Evolutionary conservation across 2,797 vertebrate species (phyloP).

Genomic region (Dicrostonyx torquatus): DNA sequence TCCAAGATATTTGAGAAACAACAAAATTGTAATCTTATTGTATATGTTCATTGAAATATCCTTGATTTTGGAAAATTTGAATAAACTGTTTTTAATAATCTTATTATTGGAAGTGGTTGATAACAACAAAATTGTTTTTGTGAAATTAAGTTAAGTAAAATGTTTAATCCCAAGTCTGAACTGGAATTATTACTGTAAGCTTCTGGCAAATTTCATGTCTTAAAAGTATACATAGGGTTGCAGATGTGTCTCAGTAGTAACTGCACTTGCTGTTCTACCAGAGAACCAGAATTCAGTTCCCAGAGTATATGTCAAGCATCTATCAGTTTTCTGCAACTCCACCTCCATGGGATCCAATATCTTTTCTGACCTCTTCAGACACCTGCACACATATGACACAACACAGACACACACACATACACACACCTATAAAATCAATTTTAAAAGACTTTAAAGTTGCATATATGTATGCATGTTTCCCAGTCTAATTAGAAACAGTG

Average conservation of each 20-base stretch:
- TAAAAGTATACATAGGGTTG: not conserved
- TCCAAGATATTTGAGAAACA: not conserved
- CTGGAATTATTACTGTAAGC: not conserved
- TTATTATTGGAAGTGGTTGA: not conserved
- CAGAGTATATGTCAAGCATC: not conserved
- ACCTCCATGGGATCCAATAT: not conserved
- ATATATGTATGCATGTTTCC: not conserved
- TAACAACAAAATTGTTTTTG: not conserved
- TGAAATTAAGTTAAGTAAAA: not conserved
- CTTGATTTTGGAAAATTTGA: not conserved
- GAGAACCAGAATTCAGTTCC: not conserved
- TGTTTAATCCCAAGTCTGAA: not conserved
- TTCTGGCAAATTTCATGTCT: not conserved
- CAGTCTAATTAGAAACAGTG: not conserved
- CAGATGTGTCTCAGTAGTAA: not conserved
- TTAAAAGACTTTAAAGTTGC: not conserved
- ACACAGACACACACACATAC: not conserved
- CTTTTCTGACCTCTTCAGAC: not conserved
- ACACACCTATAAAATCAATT: not conserved
- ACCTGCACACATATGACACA: not conserved
- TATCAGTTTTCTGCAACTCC: not conserved
- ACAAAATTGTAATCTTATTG: not conserved
- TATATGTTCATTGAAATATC: not conserved
- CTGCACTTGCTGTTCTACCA: not conserved
- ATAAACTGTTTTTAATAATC: not conserved